Base-by-base conservation (phyloP, 1,140 invertebrate species). In the Hylaeus volcanicus region DNA sequence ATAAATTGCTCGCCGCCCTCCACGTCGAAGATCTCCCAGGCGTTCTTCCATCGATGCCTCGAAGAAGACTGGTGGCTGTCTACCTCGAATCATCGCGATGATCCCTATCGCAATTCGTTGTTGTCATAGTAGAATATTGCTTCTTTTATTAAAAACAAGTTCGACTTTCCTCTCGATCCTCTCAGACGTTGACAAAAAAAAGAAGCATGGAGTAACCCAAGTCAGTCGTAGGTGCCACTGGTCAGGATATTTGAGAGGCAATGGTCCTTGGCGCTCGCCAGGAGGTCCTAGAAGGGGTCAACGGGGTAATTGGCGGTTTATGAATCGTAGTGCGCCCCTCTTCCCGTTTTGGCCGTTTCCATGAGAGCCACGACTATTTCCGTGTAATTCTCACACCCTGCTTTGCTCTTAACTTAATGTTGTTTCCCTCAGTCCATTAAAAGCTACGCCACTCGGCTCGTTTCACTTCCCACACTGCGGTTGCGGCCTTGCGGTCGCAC, bases 361-460 rank as follows among this genome's bases (percentile, higher is more conserved):
- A 68, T 83, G 71, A 78, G 86, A 70, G n/a, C 84, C 86, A 85
- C 84, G 83, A 84, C 90, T 89, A 91, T 91, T 92, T 89, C 86
- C 88, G 87, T 88, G 86, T 90, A 88, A 91, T 90, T 92, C 88
- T 88, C 90, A 89, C 89, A 87, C 89, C 89, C 88, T 87, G 71
- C 83, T 72, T 87, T 82, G 84, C 88, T 89, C 88, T 92, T 79
- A 90, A 91, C 89, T 92, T 92, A 92, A 92, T 90, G 90, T 88
- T 90, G 88, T 89, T 92, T 92, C 88, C 89, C 88, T 92, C 91
- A 91, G 89, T 92, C 91, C 91, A 92, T 93, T 93, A 93, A 93
- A 92, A 93, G 92, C 90, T 83, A 88, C 83, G 89, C 90, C 88
- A 89, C 87, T 92, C 87, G 91, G 90, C 88, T 92, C 91, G 91